Evolutionary conservation across 2,888 invertebrate species (phyloP), one percentile per base, ranked within the genome.

Genomic region (Mimas tiliae): DNA sequence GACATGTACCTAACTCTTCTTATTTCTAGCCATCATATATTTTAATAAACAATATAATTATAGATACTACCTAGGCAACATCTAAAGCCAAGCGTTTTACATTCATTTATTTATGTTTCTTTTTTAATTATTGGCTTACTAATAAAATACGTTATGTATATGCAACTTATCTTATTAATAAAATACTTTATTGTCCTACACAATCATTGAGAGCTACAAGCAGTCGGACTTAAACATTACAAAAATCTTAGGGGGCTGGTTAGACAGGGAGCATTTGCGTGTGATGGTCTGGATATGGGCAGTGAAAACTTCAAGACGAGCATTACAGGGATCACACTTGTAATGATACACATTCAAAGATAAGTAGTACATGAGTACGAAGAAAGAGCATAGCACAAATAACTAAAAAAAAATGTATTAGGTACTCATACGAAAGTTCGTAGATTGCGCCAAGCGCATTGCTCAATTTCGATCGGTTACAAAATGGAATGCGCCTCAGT

Each of bases 1-100:
- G 14, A 9, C 34, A 63, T 70, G 66, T 70, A 66, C 67, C 70
- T 68, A 68, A 21, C n/a, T n/a, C 12, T 11, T 42, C 19, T 38
- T 38, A 11, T 42, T 58, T 42, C 12, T 16, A 38, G 8, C 8
- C 50, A 12, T 12, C 4, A 19, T 27, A 27, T 21, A 52, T 21
- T 52, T 27, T 21, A 19, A 4, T 11, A 27, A 3, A 11, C n/a
- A 55, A 9, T 55, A 52, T 53, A 53, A 6, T 19, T 11, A 52
- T 14, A 1, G 4, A 21, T 53, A 33, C 7, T 53, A n/a, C n/a
- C n/a, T n/a, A n/a, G n/a, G n/a, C n/a, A 14, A 33, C 33, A 16
- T 33, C 14, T 33, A 53, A 53, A 53, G 34, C 53, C 33, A 53
- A 53, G 53, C 53, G 33, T 33, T 12, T 53, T 34, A 14, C n/a